Conservation (phyloP, 2,113 vertebrate genomes). For the Catharus fuscescens region DNA sequence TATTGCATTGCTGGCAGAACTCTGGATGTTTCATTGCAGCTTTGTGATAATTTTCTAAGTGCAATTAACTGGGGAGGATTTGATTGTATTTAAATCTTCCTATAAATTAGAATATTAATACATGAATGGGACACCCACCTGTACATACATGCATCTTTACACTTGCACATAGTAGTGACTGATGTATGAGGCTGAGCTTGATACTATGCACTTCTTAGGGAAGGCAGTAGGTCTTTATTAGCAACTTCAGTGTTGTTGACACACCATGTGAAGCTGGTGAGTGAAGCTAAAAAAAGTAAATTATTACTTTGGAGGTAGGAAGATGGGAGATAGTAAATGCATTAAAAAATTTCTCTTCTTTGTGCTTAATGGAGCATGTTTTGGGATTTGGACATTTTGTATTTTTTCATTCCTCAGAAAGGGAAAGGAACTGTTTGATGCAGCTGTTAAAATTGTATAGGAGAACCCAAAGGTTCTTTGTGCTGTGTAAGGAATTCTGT, state of each 20-base stretch:
- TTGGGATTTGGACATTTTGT: background rate
- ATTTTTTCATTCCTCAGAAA: background rate
- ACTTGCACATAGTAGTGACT: background rate
- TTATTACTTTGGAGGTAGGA: background rate
- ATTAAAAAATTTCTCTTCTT: background rate
- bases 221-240: background rate
- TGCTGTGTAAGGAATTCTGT: background rate
- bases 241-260: background rate
- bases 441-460: background rate
- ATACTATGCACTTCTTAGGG: background rate
- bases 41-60: conserved; percentile 16
- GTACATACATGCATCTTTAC: background rate
- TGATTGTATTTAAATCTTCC: background rate
- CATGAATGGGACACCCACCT: background rate
- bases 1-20: background rate
- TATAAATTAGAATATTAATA: background rate
- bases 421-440: background rate
- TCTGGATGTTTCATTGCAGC: background rate
- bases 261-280: background rate
- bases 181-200: background rate
- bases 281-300: background rate
- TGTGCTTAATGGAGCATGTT: background rate
- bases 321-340: background rate
- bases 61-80: background rate
- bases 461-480: background rate